Evolutionary conservation across 2,113 vertebrate species (phyloP).

Genomic region (Butorides virescens): DNA sequence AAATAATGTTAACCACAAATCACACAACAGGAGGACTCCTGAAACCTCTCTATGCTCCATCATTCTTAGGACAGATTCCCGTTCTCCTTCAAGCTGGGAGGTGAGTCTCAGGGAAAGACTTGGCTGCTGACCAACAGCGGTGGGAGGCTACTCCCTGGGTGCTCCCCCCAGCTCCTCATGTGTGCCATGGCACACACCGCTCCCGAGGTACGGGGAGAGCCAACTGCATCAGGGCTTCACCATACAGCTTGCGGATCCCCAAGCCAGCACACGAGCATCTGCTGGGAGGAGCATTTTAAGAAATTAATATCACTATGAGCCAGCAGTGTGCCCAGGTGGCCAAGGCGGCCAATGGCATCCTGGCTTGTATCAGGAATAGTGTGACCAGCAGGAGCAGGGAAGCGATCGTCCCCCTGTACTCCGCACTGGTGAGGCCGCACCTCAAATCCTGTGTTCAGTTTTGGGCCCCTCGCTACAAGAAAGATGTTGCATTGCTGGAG

Average conservation of each 20-base stretch:
- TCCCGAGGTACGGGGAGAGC: not conserved
- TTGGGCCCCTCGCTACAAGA: not conserved
- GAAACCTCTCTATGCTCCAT: not conserved
- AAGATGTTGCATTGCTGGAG: not conserved
- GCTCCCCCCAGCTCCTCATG: not conserved
- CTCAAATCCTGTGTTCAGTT: fast-evolving
- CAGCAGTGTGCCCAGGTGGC: not conserved
- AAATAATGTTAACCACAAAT: not conserved
- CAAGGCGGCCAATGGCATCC: not conserved
- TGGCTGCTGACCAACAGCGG: not conserved
- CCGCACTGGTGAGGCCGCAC: fast-evolving
- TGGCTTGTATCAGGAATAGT: not conserved
- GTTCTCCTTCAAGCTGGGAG: fast-evolving
- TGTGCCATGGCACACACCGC: not conserved
- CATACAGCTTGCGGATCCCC: not conserved
- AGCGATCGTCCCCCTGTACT: not conserved
- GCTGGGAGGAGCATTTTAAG: not conserved
- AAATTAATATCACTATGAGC: not conserved
- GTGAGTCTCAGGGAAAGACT: not conserved
- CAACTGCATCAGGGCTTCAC: not conserved
- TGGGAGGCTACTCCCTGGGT: not conserved
- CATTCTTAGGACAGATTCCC: not conserved
- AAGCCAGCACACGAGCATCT: not conserved
- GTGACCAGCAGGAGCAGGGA: not conserved
- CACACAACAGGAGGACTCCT: not conserved